Evolutionary conservation across 2,888 invertebrate species (phyloP).

Genomic region (Toxonevra muliebris): DNA sequence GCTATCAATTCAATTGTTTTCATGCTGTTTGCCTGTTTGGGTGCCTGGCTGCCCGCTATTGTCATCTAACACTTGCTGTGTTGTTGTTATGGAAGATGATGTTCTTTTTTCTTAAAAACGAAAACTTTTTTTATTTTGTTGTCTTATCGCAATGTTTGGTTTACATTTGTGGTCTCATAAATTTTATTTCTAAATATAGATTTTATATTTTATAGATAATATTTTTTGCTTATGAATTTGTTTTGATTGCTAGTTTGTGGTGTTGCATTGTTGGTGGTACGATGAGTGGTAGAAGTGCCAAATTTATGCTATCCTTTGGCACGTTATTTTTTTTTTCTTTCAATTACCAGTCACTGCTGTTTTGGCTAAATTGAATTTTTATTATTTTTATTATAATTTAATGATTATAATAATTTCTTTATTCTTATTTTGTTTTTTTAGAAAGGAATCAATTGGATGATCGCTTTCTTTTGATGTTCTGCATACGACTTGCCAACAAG

Average conservation of each 20-base stretch:
- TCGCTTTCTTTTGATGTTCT: no score
- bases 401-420: no score
- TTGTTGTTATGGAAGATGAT: not conserved
- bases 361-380: slow-evolving; percentile 17
- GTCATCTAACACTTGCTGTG: slow-evolving; percentile 27
- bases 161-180: slow-evolving; percentile 32
- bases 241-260: slow-evolving; percentile 22
- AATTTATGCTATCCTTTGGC: not conserved
- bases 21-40: slow-evolving; percentile 20
- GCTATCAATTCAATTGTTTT: slow-evolving; percentile 21
- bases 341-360: not conserved
- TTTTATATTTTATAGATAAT: slow-evolving; percentile 17
- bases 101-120: not conserved
- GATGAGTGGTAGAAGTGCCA: not conserved
- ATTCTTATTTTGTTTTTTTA: no score
- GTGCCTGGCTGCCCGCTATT: not conserved
- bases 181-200: slow-evolving; percentile 8
- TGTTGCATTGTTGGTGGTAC: slow-evolving; percentile 16
- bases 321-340: not conserved
- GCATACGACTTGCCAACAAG: no score
- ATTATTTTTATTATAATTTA: not conserved
- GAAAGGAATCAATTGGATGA: no score
- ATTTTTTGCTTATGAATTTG: slow-evolving; percentile 29
- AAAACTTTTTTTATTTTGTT: slow-evolving; percentile 21
- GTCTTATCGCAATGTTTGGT: slow-evolving; percentile 29